Evolutionary conservation across 2,113 vertebrate species (phyloP), one percentile per base, ranked within the genome.

Genomic region (Fregetta grallaria): DNA sequence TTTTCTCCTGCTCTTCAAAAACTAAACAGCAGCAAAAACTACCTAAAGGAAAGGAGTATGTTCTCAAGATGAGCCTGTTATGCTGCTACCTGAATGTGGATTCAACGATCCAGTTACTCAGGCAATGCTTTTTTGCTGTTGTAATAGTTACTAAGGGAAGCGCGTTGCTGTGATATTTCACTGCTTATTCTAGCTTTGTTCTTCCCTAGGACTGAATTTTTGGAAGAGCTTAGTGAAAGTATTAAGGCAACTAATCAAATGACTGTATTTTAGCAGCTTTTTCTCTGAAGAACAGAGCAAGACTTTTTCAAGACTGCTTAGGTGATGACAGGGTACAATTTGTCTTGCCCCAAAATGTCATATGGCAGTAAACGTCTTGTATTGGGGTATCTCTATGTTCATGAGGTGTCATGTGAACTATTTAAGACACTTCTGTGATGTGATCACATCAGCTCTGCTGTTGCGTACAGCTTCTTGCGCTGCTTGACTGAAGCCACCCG

Each of bases 361-460:
- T 5, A 8, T 15, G 67, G 44, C 36, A 53, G 55, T 15, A n/a
- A 65, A 50, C 6, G 4, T 16, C 13, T 32, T 36, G 12, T 30
- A 6, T 1, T 15, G 25, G 52, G 49, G 3, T 10, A 16, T 17
- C 13, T 6, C 21, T 40, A 1, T 13, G 11, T 6, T 38, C 34
- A 16, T 42, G 14, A n/a, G 32, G 11, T 6, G 40, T 25, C 16
- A 11, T 1, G 8, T 5, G 25, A 68, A 20, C 11, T 40, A 1
- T 4, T 45, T 29, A 2, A n/a, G 80, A 13, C 9, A n/a, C 4
- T 5, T 34, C 38, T 65, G 23, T 27, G 62, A 16, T 2, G 2
- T 1, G 16, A 32, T 76, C 26, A 4, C 47, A n/a, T 40, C 58
- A 59, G 47, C 67, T 32, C 62, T 71, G 15, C 34, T 13, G 38